Evolutionary conservation across 2,797 vertebrate genomes (phyloP).

Genomic region (Sebastes itinus): DNA sequence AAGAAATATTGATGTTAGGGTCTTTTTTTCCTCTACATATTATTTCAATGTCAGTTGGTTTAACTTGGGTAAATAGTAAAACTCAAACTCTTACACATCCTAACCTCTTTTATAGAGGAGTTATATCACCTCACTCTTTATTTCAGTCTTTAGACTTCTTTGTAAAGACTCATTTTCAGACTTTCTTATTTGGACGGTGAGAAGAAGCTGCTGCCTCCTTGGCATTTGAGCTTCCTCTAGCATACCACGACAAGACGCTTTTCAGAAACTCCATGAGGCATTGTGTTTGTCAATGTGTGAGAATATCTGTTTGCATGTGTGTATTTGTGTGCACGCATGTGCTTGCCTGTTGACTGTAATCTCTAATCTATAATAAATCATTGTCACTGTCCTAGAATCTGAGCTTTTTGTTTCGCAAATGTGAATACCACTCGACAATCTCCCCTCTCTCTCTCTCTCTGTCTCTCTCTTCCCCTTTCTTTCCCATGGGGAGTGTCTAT

Average conservation of each 20-base stretch:
- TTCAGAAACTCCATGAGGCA: conserved; percentile 7
- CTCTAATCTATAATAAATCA: conserved; percentile 70
- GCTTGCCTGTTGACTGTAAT: conserved; percentile 40
- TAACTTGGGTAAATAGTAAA: not conserved
- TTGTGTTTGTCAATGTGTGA: not conserved
- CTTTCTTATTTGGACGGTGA: not conserved
- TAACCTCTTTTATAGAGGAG: not conserved
- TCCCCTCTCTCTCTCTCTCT: not conserved
- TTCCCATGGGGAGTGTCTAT: conserved; percentile 67
- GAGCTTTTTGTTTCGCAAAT: conserved; percentile 53
- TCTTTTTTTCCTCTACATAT: not conserved
- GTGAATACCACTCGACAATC: conserved; percentile 30
- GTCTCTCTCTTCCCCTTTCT: conserved; percentile 6
- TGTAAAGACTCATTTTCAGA: not conserved
- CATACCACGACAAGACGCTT: conserved; percentile 3
- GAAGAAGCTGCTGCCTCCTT: not conserved
- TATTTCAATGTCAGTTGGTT: not conserved
- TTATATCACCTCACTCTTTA: not conserved
- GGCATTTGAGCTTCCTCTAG: conserved; percentile 4
- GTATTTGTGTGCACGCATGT: not conserved
- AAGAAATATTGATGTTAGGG: not conserved
- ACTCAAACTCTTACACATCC: not conserved
- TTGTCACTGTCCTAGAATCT: conserved; percentile 54
- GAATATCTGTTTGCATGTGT: not conserved
- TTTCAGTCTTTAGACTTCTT: not conserved